These are phyloP conservation scores for Odiellus spinosus DNA, from an alignment of 2,888 invertebrate species.

Conservation along the genomic window DNA sequence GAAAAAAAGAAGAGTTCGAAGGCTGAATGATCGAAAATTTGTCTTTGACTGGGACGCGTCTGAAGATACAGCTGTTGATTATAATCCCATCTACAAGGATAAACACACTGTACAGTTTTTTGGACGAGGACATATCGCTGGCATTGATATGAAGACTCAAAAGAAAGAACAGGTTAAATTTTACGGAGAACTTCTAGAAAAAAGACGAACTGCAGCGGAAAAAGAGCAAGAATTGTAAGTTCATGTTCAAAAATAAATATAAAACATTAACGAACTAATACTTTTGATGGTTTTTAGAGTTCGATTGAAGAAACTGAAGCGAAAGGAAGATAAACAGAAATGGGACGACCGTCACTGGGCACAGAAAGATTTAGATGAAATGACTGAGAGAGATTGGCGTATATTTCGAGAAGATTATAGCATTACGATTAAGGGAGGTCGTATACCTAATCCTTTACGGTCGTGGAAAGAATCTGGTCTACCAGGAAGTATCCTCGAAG, in stretches of 20 bases:
- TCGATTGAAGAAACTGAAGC: slow-evolving; percentile 75
- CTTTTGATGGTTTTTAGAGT: no score
- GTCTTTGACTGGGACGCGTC: slow-evolving; percentile 99
- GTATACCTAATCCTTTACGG: slow-evolving; percentile 85
- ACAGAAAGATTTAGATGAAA: slow-evolving; percentile 79
- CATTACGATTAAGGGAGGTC: slow-evolving; percentile 74
- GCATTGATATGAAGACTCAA: slow-evolving; percentile 78
- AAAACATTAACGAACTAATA: no score
- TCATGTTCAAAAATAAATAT: no score
- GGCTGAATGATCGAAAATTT: slow-evolving; percentile 95
- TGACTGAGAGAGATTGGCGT: slow-evolving; percentile 99
- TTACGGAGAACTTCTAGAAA: slow-evolving; percentile 87
- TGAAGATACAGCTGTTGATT: slow-evolving; percentile 96
- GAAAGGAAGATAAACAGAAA: slow-evolving; percentile 92
- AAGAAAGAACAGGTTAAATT: slow-evolving; percentile 84
- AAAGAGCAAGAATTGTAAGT: slow-evolving; percentile 78
- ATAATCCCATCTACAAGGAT: slow-evolving; percentile 90
- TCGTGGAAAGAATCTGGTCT: slow-evolving; percentile 88
- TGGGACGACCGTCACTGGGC: slow-evolving; percentile 99
- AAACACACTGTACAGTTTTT: slow-evolving; percentile 85
- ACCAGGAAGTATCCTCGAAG: slow-evolving; percentile 74
- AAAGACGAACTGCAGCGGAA: slow-evolving; percentile 84
- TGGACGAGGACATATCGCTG: slow-evolving; percentile 92
- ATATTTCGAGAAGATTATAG: slow-evolving; percentile 99
- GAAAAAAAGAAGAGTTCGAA: slow-evolving; percentile 75